Evolutionary conservation across 2,113 vertebrate species (phyloP).

Genomic region (Seriola rivoliana): DNA sequence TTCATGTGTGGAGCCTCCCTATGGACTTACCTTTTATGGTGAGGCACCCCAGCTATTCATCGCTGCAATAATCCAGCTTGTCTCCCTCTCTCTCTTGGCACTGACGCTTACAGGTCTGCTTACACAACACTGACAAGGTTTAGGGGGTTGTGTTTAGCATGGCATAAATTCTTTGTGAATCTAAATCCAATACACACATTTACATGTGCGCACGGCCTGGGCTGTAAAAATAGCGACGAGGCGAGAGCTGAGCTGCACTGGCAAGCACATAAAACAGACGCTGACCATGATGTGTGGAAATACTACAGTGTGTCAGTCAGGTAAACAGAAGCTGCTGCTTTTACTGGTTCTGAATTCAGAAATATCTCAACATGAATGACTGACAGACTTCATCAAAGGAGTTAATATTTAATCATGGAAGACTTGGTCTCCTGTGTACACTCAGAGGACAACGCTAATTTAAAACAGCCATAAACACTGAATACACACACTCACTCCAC

Average conservation of each 20-base stretch:
- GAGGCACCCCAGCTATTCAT: constrained; percentile 69
- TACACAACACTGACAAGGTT: constrained; percentile 62
- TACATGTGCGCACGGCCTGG: constrained; percentile 6
- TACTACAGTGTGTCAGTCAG: constrained; percentile 27
- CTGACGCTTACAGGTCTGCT: constrained; percentile 50
- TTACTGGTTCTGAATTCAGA: constrained; percentile 15
- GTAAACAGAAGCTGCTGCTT: constrained; percentile 20
- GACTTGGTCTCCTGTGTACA: constrained; percentile 49
- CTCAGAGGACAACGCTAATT: constrained; percentile 16
- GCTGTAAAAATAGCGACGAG: constrained; percentile 46
- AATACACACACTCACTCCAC: constrained; percentile 23
- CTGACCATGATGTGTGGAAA: constrained; percentile 32
- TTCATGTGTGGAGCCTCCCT: constrained; percentile 60
- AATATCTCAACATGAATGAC: constrained; percentile 56
- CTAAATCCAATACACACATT: constrained; percentile 55
- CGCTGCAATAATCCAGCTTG: constrained; percentile 53
- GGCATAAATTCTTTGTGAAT: constrained; percentile 72
- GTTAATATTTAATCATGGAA: constrained; percentile 80
- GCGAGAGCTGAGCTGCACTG: constrained; percentile 22
- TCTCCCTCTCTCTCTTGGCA: constrained; percentile 61
- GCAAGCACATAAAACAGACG: constrained; percentile 48
- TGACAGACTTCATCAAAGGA: constrained; percentile 63
- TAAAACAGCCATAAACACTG: constrained; percentile 21
- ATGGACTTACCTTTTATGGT: constrained; percentile 83
- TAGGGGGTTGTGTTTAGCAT: constrained; percentile 52